These are phyloP conservation scores for Zapus hudsonius DNA, from an alignment of 2,113 vertebrate species.

Conservation along the genomic window DNA sequence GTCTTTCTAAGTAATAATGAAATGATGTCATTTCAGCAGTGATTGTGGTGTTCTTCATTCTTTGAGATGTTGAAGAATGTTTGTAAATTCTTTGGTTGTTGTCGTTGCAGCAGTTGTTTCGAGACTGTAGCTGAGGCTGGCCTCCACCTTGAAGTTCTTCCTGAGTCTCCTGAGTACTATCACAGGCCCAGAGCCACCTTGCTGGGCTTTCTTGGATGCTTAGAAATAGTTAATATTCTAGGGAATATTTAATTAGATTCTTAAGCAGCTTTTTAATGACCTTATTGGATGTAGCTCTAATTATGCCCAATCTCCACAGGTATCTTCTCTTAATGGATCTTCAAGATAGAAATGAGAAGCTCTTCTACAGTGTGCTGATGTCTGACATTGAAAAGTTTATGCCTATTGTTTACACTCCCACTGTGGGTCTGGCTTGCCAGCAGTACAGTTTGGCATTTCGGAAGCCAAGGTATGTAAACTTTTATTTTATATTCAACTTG, in stretches of 20 bases:
- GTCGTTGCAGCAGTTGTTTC: too few species aligned
- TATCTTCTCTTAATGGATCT: constrained; percentile 97
- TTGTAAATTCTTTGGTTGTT: neutral
- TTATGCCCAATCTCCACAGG: constrained; percentile 85
- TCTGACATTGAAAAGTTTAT: constrained; percentile 96
- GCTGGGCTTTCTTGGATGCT: neutral
- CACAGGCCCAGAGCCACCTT: neutral
- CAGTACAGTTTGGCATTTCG: constrained; percentile 94
- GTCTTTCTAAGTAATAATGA: neutral
- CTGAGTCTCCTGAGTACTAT: neutral
- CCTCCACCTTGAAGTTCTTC: neutral
- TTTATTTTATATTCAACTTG: constrained; percentile 77
- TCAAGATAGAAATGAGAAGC: constrained; percentile 97
- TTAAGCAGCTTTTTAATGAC: constrained; percentile 3
- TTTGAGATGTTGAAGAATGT: constrained; percentile 42
- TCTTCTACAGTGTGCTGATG: constrained; percentile 94
- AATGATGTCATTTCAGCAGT: constrained; percentile 18
- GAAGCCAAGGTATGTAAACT: constrained; percentile 92
- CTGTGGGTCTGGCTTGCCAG: constrained; percentile 96
- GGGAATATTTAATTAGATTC: constrained; percentile 65
- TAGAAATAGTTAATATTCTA: constrained; percentile 5
- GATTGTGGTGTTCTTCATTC: constrained; percentile 50
- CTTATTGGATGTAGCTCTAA: constrained; percentile 65
- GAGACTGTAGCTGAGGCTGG: neutral
- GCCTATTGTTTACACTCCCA: constrained; percentile 98